Percentiles rank a stretch among this genome's conserved stretches.
phyloP scores from a whole-genome alignment of 2,113 vertebrate genomes.

The Symphodus melops region DNA sequence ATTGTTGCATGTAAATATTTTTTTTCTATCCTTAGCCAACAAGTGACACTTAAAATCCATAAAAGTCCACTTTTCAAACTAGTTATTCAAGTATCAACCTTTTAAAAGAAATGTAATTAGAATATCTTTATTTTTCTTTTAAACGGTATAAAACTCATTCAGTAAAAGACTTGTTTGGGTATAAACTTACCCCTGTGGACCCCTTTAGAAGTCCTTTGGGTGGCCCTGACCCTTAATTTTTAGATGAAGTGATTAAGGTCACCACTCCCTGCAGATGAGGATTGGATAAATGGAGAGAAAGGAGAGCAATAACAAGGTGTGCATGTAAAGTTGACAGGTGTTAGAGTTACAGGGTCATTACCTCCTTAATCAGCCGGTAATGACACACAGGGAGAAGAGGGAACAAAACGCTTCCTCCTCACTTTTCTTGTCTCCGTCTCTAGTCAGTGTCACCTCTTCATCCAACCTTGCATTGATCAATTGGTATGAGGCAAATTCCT shows the following conservation, averaged over 20 bases:
- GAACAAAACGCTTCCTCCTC: conserved; percentile 28
- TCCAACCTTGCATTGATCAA: conserved; percentile 53
- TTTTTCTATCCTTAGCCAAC: not conserved
- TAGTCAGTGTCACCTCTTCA: not conserved
- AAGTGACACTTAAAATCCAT: not conserved
- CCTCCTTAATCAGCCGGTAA: conserved; percentile 66
- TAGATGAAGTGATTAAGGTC: conserved; percentile 11
- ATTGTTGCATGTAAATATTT: too few relatives aligned
- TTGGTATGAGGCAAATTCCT: conserved; percentile 20
- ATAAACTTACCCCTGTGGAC: not conserved
- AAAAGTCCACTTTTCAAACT: not conserved
- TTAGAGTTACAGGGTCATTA: conserved; percentile 69
- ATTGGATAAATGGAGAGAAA: conserved; percentile 6
- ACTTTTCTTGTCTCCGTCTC: conserved; percentile 7
- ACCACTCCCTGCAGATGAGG: conserved; percentile 10
- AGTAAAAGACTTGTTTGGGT: not conserved
- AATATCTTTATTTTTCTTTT: not conserved
- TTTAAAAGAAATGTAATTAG: not conserved
- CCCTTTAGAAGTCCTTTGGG: not conserved
- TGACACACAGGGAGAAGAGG: conserved; percentile 52
- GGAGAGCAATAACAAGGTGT: not conserved
- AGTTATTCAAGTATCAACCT: too few relatives aligned
- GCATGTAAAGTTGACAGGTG: conserved; percentile 70
- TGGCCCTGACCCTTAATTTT: not conserved
- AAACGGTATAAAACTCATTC: not conserved